phyloP scores from a whole-genome alignment of 2,113 vertebrate species.

The Tetrao urogallus region DNA sequence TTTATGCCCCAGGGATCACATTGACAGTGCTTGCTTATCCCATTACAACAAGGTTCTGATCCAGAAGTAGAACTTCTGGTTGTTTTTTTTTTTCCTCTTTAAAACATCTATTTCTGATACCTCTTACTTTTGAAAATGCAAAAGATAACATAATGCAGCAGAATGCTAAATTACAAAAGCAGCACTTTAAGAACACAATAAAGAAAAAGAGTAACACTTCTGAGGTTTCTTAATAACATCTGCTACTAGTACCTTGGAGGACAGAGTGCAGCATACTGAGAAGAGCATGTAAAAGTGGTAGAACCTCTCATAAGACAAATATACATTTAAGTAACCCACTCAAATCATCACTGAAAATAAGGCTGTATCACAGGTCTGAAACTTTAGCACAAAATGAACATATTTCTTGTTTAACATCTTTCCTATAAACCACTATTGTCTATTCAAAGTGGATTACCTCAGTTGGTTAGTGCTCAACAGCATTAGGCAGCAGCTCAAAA shows the following conservation, averaged over 20 bases:
- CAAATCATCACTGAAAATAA: neutral
- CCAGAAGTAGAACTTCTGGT: neutral
- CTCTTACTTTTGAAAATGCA: neutral
- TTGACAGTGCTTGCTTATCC: neutral
- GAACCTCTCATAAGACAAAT: neutral
- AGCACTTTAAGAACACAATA: neutral
- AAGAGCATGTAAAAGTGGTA: neutral
- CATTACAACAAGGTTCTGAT: neutral
- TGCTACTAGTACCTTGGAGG: neutral
- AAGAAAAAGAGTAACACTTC: neutral
- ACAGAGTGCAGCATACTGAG: neutral
- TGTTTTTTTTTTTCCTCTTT: neutral
- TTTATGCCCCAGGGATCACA: neutral
- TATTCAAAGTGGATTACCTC: neutral
- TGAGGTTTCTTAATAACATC: neutral
- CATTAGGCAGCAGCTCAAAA: neutral
- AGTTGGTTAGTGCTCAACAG: neutral
- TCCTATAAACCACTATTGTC: neutral
- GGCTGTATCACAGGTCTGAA: neutral
- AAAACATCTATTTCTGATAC: neutral
- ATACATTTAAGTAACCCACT: neutral
- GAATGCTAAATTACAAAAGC: neutral
- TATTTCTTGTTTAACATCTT: neutral
- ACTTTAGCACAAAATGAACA: fast-evolving
- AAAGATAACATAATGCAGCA: neutral